Evolutionary conservation across 1,140 invertebrate species (phyloP).

Genomic region (Lordiphosa stackelbergi): DNA sequence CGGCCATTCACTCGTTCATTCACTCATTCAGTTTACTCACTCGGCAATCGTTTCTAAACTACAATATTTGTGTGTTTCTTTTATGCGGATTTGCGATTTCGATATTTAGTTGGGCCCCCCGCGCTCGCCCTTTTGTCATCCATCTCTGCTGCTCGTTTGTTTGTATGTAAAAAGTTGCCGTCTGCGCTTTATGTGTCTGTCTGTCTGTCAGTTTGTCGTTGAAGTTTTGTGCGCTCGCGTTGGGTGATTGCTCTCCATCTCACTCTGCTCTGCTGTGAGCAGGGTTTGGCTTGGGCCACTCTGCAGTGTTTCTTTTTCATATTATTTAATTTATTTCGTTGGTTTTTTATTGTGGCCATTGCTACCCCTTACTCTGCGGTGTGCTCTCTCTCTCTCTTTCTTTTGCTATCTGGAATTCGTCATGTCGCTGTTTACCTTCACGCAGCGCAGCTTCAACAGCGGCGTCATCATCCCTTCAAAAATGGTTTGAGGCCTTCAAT

Average conservation of each 20-base stretch:
- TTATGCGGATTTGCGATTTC: slow-evolving; percentile 69
- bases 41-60: slow-evolving; percentile 52
- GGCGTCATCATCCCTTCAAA: slow-evolving; percentile 51
- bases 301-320: slow-evolving; percentile 71
- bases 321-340: slow-evolving; percentile 75
- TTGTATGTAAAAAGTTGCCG: slow-evolving; percentile 11
- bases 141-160: slow-evolving; percentile 33
- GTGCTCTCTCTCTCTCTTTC: not conserved
- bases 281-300: slow-evolving; percentile 10
- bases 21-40: slow-evolving; percentile 11
- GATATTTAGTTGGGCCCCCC: slow-evolving; percentile 62
- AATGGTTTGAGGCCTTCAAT: slow-evolving; percentile 61
- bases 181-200: slow-evolving; percentile 25
- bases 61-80: slow-evolving; percentile 20
- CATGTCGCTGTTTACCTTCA: slow-evolving; percentile 3
- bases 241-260: slow-evolving; percentile 50
- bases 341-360: slow-evolving; percentile 68
- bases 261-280: not conserved
- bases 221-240: slow-evolving; percentile 35
- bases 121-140: slow-evolving; percentile 1
- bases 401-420: slow-evolving; percentile 6
- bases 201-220: slow-evolving; percentile 33
- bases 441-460: slow-evolving; percentile 5
- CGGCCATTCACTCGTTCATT: slow-evolving; percentile 26
- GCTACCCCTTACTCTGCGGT: not conserved